Conservation (phyloP, 2,113 vertebrate species). For the Callocephalon fimbriatum region DNA sequence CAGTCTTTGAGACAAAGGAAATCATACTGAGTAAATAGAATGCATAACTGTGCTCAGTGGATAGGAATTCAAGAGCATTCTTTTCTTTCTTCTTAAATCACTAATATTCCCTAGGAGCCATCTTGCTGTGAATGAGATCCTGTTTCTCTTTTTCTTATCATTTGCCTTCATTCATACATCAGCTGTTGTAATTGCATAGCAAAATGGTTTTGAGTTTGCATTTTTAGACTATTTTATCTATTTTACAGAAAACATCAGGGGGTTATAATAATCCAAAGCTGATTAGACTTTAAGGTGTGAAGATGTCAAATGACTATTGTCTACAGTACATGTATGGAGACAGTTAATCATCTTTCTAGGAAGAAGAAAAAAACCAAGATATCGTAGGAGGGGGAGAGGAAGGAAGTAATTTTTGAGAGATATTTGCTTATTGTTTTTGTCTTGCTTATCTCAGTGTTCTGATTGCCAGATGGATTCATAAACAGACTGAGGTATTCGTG, state of each 20-base stretch:
- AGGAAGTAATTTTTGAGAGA: neutral
- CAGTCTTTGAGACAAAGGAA: constrained; percentile 9
- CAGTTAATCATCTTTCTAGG: neutral
- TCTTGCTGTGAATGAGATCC: neutral
- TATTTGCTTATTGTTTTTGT: neutral
- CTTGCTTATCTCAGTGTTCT: constrained; percentile 9
- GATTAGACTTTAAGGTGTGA: constrained; percentile 17
- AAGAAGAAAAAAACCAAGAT: neutral
- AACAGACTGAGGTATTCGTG: neutral
- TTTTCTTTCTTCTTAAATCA: constrained; percentile 24
- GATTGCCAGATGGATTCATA: constrained; percentile 30
- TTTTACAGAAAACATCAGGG: neutral
- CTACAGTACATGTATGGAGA: neutral
- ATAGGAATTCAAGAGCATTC: neutral
- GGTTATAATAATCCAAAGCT: neutral
- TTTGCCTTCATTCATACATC: constrained; percentile 44
- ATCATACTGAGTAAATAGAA: constrained; percentile 3
- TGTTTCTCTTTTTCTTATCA: neutral
- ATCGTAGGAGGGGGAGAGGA: neutral
- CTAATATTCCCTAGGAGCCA: neutral
- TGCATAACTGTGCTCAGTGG: neutral
- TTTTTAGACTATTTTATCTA: constrained; percentile 20
- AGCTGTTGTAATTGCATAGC: constrained; percentile 13
- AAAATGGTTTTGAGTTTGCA: neutral
- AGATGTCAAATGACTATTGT: neutral